Base-by-base conservation (phyloP, 2,113 vertebrate genomes). In the Erythrocercus mccallii region DNA sequence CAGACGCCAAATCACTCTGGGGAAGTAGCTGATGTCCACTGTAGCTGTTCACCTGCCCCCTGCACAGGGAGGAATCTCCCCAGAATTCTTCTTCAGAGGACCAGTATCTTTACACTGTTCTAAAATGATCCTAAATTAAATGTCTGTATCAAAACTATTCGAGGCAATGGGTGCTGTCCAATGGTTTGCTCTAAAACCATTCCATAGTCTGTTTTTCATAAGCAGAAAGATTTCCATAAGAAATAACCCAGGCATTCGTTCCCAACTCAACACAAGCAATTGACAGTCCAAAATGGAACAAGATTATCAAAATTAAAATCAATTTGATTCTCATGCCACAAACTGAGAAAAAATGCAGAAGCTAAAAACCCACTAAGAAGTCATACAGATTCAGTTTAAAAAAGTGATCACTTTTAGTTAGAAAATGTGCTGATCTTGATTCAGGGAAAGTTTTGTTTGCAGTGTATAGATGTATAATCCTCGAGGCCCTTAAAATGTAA, bases 31-130 rank as follows among this genome's bases (percentile, higher is more conserved):
- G 40, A 69, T 48, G 30, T 2, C 17, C 42, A 45, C 0, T 31
- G 30, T 11, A 14, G n/a, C 5, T 72, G n/a, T 10, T 22, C 45
- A n/a, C 40, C 19, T 0, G 0, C 2, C 6, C 31, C 22, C 44
- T 45, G 12, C 2, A 3, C 22, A 58, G 22, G 23, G 6, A 48
- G 25, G 22, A 25, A 68, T 45, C 5, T 56, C n/a, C 12, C 28
- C 30, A 58, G 68, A 2, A 4, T 3, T 81, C 31, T 50, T 81
- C 58, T 40, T 56, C 31, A 87, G n/a, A 87, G 9, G 19, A 78
- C 11, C 33, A 74, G 10, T 2, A 28, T 38, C 33, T 24, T 51
- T 24, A 40, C 1, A 3, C 5, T 12, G 48, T 23, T 57, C 45
- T 45, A 31, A 72, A 93, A 78, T 2, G 10, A 84, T 31, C 22